Evolutionary conservation across 2,888 invertebrate species (phyloP), one percentile per base, ranked within the genome.

Genomic region (Ennomos fuscantarius): DNA sequence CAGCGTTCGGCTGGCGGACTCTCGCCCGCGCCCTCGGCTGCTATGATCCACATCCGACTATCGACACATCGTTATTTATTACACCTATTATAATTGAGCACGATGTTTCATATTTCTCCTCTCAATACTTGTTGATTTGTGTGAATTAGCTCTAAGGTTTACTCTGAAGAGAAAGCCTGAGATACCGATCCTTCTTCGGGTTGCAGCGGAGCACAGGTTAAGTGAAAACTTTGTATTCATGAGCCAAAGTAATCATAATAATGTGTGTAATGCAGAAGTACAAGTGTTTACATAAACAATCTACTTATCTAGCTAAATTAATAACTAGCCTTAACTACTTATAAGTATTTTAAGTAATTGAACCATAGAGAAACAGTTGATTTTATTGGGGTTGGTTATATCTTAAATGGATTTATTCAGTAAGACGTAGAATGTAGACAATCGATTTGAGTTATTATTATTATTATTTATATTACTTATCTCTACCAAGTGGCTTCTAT

Each of bases 1-100:
- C 37, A 3, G 6, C 8, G 34, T 32, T 73, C 74, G 75, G 24
- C 6, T 6, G 24, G 24, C 24, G 5, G 24, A 24, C 24, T 24
- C 24, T 24, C 8, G 39, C 41, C 73, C 74, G 75, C 74, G 75
- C 68, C 69, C 74, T 13, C 53, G 35, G 10, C 13, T 13, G 47
- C 73, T 69, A 60, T 71, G 73, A 74, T 80, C 76, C 74, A 76
- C 78, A 78, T 81, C 74, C 71, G 72, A 78, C 74, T 76, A 81
- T 81, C 80, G 77, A 72, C 78, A 74, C 70, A 60, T 68, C 62
- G 73, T 78, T 80, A 80, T 82, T 81, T 79, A 82, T 81, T 69
- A 70, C 65, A 61, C 68, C 78, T 72, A 76, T 78, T 78, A 76
- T 71, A 78, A 74, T 68, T 61, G 72, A 65, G 62, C 66, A 66